Evolutionary conservation across 2,888 invertebrate species (phyloP), one percentile per base, ranked within the genome.

Genomic region (Leptopilina myrica): DNA sequence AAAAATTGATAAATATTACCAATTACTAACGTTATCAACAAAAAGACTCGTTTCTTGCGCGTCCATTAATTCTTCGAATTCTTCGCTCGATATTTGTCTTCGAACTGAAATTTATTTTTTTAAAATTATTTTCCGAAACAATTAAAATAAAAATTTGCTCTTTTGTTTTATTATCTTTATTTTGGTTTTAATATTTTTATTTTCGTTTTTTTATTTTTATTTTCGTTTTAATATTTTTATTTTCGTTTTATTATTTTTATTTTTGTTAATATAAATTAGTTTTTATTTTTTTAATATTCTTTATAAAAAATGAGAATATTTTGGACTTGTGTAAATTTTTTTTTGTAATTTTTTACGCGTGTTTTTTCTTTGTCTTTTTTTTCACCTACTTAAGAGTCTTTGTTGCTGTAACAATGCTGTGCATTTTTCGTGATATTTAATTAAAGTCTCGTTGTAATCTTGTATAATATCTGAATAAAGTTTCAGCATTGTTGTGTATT

Each of bases 391-490:
- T 80, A 94, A 92, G 77, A 90, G 90, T 84, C 94, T 92, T 89
- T 95, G 95, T 64, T 93, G 92, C 67, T 93, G 93, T 86, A 95
- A 92, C 84, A 94, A 91, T 5, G 90, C 88, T 82, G 93, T 92
- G 87, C 93, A 94, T 84, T 93, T 91, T 85, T 93, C 92, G 79
- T 93, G 92, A 88, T 93, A 93, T 83, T 91, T 92, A 82, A 93
- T 90, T 83, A 95, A 92, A 83, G 93, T 93, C 76, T 88, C 89
- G 88, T 93, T 93, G 86, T 94, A 94, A n/a, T 91, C 89, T 76
- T 87, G 86, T 85, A 94, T 93, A 80, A 92, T 92, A 84, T 93
- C 93, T 7, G 92, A 90, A 87, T 92, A 93, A 76, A 92, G 90
- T 84, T 90, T 91, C 82, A 92, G 90, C 89, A 93, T 92, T 78